A percentile compares a stretch with the other conserved stretches of the same genome.
These are phyloP conservation scores for Hemicrepidius hirtus DNA, from an alignment of 2,888 invertebrate genomes.

Conservation along the genomic window DNA sequence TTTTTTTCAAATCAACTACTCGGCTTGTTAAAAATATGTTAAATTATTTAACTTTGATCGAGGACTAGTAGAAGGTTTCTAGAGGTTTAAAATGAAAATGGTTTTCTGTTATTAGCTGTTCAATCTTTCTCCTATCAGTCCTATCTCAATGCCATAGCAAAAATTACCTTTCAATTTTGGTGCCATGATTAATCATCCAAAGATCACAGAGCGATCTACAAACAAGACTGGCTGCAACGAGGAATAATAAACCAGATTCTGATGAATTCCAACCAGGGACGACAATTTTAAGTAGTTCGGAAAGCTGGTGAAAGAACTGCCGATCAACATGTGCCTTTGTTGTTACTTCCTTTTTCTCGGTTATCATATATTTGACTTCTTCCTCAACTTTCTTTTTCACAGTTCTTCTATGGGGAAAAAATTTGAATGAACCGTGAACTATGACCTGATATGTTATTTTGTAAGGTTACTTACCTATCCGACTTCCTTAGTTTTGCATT, in stretches of 20 bases:
- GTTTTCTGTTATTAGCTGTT: too few relatives aligned
- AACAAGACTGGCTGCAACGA: slow-evolving; percentile 88
- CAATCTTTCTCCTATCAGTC: too few relatives aligned
- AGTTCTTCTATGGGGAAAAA: slow-evolving; percentile 69
- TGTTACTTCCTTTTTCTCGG: slow-evolving; percentile 77
- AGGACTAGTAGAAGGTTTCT: too few relatives aligned
- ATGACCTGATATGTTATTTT: slow-evolving; percentile 7
- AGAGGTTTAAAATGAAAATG: too few relatives aligned
- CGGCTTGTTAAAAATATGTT: too few relatives aligned
- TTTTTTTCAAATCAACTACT: too few relatives aligned
- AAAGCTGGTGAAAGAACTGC: slow-evolving; percentile 82
- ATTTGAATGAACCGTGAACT: slow-evolving; percentile 21
- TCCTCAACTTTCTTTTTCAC: slow-evolving; percentile 77
- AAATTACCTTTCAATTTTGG: slow-evolving; percentile 90
- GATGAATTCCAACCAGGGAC: slow-evolving; percentile 86
- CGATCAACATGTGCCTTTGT: slow-evolving; percentile 86
- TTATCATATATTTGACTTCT: slow-evolving; percentile 87
- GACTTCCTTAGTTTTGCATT: slow-evolving; percentile 71
- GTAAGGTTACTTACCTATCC: slow-evolving; percentile 59
- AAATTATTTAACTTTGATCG: too few relatives aligned
- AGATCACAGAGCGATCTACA: slow-evolving; percentile 95
- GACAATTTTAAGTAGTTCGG: slow-evolving; percentile 81
- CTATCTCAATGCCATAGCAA: background rate
- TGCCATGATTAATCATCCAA: slow-evolving; percentile 97
- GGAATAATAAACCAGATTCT: slow-evolving; percentile 82